phyloP scores from a whole-genome alignment of 2,797 vertebrate species.

The Neomorphus geoffroyi region DNA sequence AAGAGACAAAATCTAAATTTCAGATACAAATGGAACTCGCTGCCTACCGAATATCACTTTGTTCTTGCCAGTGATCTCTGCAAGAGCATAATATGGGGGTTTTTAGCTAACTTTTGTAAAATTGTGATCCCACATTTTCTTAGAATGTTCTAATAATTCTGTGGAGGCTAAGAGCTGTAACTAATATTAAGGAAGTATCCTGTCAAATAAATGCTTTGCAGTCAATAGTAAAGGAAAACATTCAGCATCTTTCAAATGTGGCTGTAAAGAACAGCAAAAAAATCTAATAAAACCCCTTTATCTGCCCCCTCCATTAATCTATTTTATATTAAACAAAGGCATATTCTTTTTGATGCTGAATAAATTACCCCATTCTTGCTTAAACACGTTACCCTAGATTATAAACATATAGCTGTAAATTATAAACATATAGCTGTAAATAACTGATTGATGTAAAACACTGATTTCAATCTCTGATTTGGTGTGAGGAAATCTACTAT shows the following conservation, averaged over 20 bases:
- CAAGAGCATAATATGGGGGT: neutral
- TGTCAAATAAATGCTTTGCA: neutral
- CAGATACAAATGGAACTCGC: neutral
- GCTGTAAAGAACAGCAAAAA: neutral
- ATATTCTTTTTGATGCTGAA: neutral
- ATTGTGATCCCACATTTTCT: neutral
- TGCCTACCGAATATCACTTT: neutral
- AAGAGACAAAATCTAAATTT: neutral
- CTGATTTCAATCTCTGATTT: conserved; percentile 20
- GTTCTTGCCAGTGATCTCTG: neutral
- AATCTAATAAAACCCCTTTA: neutral
- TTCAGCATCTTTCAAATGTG: neutral
- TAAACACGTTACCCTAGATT: conserved; percentile 10
- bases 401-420: neutral
- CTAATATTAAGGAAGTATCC: neutral
- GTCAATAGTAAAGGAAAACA: neutral
- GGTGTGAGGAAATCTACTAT: conserved; percentile 9
- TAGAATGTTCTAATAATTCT: neutral
- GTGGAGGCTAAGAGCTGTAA: neutral
- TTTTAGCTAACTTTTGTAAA: neutral
- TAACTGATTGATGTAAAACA: conserved; percentile 1
- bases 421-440: neutral
- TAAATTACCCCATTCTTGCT: neutral
- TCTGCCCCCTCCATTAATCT: neutral
- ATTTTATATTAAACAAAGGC: neutral